A percentile compares a stretch with the other conserved stretches of the same genome.
Conservation (phyloP, 2,888 invertebrate genomes). For the Lypha dubia region DNA sequence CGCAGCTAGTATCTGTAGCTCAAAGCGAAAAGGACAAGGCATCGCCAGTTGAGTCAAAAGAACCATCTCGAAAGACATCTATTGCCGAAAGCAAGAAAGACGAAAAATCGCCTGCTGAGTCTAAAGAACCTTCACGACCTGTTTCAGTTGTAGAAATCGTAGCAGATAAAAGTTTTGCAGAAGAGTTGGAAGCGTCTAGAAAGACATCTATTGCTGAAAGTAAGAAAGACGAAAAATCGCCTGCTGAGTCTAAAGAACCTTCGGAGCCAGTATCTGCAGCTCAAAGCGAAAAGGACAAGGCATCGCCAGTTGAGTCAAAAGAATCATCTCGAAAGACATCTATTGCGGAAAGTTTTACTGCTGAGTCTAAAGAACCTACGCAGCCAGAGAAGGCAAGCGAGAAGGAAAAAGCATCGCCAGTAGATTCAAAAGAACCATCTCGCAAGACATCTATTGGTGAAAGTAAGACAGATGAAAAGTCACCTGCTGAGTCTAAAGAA, state of each 20-base stretch:
- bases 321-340: conserved; percentile 61
- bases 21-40: conserved; percentile 17
- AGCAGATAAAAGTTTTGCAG: conserved; percentile 15
- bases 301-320: conserved; percentile 64
- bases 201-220: conserved; percentile 74
- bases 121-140: conserved; percentile 63
- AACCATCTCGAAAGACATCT: conserved; percentile 73
- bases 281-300: conserved; percentile 66
- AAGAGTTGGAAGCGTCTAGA: conserved; percentile 77
- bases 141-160: conserved; percentile 56
- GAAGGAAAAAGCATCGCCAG: conserved; percentile 54
- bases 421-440: conserved; percentile 47
- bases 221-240: conserved; percentile 66
- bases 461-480: conserved; percentile 58
- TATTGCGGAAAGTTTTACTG: conserved; percentile 14
- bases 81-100: conserved; percentile 59
- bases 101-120: conserved; percentile 55
- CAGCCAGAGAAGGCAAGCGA: conserved; percentile 35
- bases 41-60: conserved; percentile 30
- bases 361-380: conserved; percentile 15
- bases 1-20: conserved; percentile 56
- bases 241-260: conserved; percentile 66
- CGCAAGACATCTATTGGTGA: conserved; percentile 73
- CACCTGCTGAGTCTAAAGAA: conserved; percentile 29
- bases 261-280: conserved; percentile 69